Base-by-base conservation (phyloP, 2,113 vertebrate genomes). In the Hemiprocne comata region DNA sequence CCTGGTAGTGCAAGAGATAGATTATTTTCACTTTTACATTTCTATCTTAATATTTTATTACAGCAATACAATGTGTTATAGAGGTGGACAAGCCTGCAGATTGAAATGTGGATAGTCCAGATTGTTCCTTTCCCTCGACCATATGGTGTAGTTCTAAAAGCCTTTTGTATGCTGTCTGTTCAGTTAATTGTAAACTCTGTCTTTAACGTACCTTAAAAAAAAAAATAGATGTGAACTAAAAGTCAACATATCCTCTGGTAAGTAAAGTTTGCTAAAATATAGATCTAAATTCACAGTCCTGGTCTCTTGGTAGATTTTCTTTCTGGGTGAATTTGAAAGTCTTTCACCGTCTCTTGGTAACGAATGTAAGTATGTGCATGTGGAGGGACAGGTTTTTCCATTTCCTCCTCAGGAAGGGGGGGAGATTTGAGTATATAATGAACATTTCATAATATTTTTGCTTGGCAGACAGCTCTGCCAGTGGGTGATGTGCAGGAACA, bases 141-240 rank as follows among this genome's bases (percentile, higher is more conserved):
- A 98, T 98, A 98, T 98, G 98, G 98, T 98, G 97, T 96, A 97
- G 98, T 98, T 98, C 97, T 98, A 98, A 98, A 98, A 98, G 98
- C 98, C 97, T 98, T 98, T 98, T 98, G 98, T 98, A 97, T 4
- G 93, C 97, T 98, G 97, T 98, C 98, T 98, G 97, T 98, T 98
- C 97, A 97, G 96, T 97, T 98, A 98, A 98, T 98, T 98, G 98
- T 98, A 98, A 98, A 97, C 97, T 98, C 96, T 34, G 85, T 97
- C 97, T 98, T 98, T 95, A 98, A 95, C 90, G 90, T 96, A 97
- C 98, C 97, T 96, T 97, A 97, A 96, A 93, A 95, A 97, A 87
- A 84, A 94, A 95, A 96, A 94, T 96, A 97, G 96, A 97, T 97
- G 79, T 90, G 95, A 96, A 76, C 89, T 91, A 85, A 86, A 94